Evolutionary conservation across 2,888 invertebrate species (phyloP), one percentile per base, ranked within the genome.

Genomic region (Mylabris sibirica): DNA sequence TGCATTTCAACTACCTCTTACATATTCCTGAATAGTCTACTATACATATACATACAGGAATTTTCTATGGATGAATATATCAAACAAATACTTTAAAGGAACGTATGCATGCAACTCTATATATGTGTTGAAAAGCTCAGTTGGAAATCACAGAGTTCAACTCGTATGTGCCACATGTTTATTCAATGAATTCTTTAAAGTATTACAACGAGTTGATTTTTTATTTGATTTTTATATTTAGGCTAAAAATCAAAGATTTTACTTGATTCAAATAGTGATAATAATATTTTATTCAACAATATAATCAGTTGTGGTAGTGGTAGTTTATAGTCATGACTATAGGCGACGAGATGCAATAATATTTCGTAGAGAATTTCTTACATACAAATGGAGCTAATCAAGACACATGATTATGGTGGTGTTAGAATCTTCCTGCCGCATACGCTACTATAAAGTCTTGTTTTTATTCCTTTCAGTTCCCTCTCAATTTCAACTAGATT

Each of bases 381-480:
- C 82, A 81, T 81, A 84, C 84, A 84, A 84, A 84, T 82, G 84
- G 83, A 80, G 83, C 84, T 85, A 85, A 85, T 85, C 85, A 85
- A 85, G 85, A 85, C 84, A 83, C 84, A 85, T 82, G 84, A 84
- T 85, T 85, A 85, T 84, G 82, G 83, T 79, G n/a, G n/a, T 77
- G 30, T 4, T 30, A 8, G 30, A 30, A 8, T 30, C 30, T 30
- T 30, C 76, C 78, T 78, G 75, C 73, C 74, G 79, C 78, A 77
- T 77, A 78, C 76, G 76, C 75, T 77, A 78, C 77, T 78, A 80
- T 80, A 80, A 79, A 80, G 78, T 79, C 79, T 79, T 68, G 75
- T 74, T 73, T 75, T 71, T 75, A 76, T 72, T 72, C 72, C 76
- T 74, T 77, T 71, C 69, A 68, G 64, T 72, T 71, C 71, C 67